A percentile compares a stretch with the other conserved stretches of the same genome.
These are phyloP conservation scores for Theropithecus gelada DNA, from an alignment of 2,113 vertebrate genomes.

Conservation along the genomic window DNA sequence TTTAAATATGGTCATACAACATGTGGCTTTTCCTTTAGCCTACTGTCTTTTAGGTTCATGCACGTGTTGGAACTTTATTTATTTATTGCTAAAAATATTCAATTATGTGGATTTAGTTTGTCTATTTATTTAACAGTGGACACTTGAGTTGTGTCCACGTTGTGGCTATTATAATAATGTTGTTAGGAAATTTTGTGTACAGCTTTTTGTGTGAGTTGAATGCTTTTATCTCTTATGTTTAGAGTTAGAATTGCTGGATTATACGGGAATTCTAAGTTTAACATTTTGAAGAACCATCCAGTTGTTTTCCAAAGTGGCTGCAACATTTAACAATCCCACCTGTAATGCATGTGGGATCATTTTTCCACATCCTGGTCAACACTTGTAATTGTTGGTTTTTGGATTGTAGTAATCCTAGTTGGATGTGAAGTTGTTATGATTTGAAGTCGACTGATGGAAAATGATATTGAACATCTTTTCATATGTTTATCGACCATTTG, in stretches of 20 bases:
- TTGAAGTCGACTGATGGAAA: not conserved
- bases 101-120: not conserved
- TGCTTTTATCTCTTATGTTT: not conserved
- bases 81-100: not conserved
- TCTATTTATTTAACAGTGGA: not conserved
- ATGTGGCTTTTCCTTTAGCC: not conserved
- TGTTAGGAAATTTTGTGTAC: not conserved
- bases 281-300: not conserved
- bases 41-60: not conserved
- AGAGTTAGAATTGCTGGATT: not conserved
- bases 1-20: not conserved
- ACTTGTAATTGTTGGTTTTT: not conserved
- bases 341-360: too few species aligned
- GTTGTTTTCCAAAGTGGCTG: not conserved
- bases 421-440: not conserved
- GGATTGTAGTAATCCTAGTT: not conserved
- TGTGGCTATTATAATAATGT: not conserved
- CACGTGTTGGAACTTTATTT: not conserved
- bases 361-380: not conserved
- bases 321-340: not conserved
- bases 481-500: not conserved
- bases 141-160: not conserved
- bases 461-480: not conserved
- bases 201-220: not conserved
- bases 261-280: not conserved